These are phyloP conservation scores for Parapristionchus giblindavisi DNA, from an alignment of 2,888 invertebrate genomes.

Conservation along the genomic window DNA sequence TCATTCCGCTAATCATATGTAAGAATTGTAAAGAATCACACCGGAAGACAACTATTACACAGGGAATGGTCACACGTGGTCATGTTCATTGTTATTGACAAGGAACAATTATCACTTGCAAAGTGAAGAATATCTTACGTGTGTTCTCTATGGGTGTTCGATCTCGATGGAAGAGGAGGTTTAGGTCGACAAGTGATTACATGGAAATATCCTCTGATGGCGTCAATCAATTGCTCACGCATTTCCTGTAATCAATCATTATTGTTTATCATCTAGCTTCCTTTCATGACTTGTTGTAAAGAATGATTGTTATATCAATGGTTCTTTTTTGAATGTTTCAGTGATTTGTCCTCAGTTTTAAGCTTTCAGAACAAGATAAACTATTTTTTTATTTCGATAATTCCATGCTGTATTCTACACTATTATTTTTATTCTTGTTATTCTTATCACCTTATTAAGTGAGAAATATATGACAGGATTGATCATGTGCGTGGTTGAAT, in stretches of 20 bases:
- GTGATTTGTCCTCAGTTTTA: background rate
- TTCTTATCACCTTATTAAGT: slow-evolving; percentile 61
- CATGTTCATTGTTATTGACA: no score
- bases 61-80: no score
- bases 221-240: slow-evolving; percentile 35
- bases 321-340: background rate
- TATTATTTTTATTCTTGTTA: background rate
- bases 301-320: background rate
- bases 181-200: slow-evolving; percentile 26
- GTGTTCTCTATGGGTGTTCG: slow-evolving; percentile 36
- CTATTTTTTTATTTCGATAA: no score
- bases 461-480: slow-evolving; percentile 68
- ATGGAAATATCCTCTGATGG: slow-evolving; percentile 17
- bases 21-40: no score
- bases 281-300: background rate
- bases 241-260: slow-evolving; percentile 21
- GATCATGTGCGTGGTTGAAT: slow-evolving; percentile 69
- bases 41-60: no score
- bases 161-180: slow-evolving; percentile 28
- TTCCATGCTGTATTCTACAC: no score
- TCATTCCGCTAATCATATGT: no score
- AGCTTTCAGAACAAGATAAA: no score
- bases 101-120: no score
- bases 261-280: background rate
- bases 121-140: slow-evolving; percentile 6